A percentile compares a stretch with the other conserved stretches of the same genome.
These are phyloP conservation scores for Rhyacichthys aspro DNA, from an alignment of 2,797 vertebrate species.

Conservation along the genomic window DNA sequence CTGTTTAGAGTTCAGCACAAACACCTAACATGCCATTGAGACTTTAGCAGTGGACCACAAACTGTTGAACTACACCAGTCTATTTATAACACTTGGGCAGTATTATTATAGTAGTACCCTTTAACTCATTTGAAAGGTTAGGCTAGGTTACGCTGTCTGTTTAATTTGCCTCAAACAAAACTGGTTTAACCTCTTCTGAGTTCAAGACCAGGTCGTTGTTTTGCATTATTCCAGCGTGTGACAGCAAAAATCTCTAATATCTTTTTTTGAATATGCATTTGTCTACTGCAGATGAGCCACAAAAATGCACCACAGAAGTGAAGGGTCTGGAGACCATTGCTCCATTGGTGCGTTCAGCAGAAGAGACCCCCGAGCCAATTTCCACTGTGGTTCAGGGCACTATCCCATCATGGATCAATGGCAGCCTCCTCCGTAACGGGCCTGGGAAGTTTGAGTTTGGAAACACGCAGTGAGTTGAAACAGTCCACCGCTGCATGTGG, in stretches of 20 bases:
- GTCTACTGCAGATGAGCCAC: constrained; percentile 41
- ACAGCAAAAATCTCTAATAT: background rate
- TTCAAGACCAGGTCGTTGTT: too few species aligned
- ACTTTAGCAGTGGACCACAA: too few species aligned
- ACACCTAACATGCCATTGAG: too few species aligned
- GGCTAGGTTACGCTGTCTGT: too few species aligned
- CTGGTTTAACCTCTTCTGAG: too few species aligned
- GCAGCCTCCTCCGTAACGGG: constrained; percentile 88
- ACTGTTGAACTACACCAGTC: too few species aligned
- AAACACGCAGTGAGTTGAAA: constrained; percentile 83
- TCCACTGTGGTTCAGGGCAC: constrained; percentile 78
- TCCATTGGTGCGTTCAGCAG: constrained; percentile 77
- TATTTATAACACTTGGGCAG: too few species aligned
- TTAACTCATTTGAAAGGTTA: too few species aligned
- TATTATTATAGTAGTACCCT: too few species aligned
- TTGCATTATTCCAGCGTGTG: too few species aligned
- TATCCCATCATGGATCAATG: constrained; percentile 89
- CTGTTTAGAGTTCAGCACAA: background rate
- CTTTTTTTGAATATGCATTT: background rate
- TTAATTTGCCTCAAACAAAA: too few species aligned
- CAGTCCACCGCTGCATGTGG: background rate
- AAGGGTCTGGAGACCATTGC: constrained; percentile 81
- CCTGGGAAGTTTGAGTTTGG: constrained; percentile 96
- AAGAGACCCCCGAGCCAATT: constrained; percentile 84
- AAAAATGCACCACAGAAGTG: constrained; percentile 21